Evolutionary conservation across 2,797 vertebrate species (phyloP).

Genomic region (Chaenodraco wilsoni): DNA sequence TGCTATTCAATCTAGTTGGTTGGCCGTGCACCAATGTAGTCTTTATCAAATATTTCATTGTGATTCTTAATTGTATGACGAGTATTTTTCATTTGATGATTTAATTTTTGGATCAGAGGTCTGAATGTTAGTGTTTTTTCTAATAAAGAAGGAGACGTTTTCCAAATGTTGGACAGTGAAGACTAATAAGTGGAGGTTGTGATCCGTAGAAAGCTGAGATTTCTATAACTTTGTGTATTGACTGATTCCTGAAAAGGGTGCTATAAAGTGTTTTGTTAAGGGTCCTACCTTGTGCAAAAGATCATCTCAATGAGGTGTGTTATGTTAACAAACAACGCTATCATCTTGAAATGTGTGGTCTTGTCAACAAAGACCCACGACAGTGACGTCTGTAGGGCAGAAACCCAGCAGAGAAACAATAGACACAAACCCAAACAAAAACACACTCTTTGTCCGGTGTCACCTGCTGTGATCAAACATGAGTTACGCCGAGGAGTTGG

Average conservation of each 20-base stretch:
- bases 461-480: constrained; percentile 72
- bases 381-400: constrained; percentile 15
- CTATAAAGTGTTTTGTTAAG: background rate
- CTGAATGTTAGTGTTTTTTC: background rate
- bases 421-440: constrained; percentile 58
- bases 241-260: background rate
- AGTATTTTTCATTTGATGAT: background rate
- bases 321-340: constrained; percentile 36
- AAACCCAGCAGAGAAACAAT: constrained; percentile 59
- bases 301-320: constrained; percentile 36
- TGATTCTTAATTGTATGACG: background rate
- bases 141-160: background rate
- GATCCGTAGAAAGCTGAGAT: background rate
- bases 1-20: too few relatives aligned
- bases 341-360: constrained; percentile 24
- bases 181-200: background rate
- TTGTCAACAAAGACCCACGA: constrained; percentile 61
- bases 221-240: background rate
- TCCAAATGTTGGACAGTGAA: background rate
- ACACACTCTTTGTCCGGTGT: constrained; percentile 38
- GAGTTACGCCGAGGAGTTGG: constrained; percentile 5
- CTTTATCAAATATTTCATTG: background rate
- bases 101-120: background rate
- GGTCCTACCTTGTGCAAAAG: background rate
- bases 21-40: too few relatives aligned